Evolutionary conservation across 2,113 vertebrate genomes (phyloP), one percentile per base, ranked within the genome.

Genomic region (Myotis lucifugus): DNA sequence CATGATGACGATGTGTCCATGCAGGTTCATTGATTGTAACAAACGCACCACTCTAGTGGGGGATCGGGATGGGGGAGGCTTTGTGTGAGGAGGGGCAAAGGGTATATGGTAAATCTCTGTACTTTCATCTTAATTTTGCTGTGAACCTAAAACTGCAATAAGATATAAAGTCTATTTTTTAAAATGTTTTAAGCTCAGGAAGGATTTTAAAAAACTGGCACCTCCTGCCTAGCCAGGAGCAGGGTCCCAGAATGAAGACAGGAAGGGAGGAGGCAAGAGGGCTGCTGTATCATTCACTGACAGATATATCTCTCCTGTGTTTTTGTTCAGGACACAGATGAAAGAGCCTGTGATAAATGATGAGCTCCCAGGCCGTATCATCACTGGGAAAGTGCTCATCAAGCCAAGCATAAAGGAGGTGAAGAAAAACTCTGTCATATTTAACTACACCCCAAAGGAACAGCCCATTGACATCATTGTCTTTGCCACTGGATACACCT

Each of bases 401-500:
- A 99, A 98, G 94, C 96, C 99, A 0, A 95, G 98, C 0, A 72
- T 99, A 86, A 98, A 97, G 94, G 97, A 97, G 48, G 99, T 99
- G 95, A 98, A 93, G 70, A 98, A 98, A 32, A 98, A 98, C 0
- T 98, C 98, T 0, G 98, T 99, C 11, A 17, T 98, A 1, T 99
- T 99, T 97, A 98, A 98, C 77, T 98, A 98, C 32, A 98, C 93
- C 37, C 95, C 98, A 0, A 93, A 97, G 40, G 99, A 99, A 97
- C 98, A 99, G 48, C 97, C 99, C 54, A 85, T 99, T 0, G 98
- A 99, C 46, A 92, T 98, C 0, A 96, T 99, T 0, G 94, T 99
- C 64, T 99, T 99, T 95, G 99, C 99, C 97, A 99, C 99, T 0
- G 99, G 99, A 69, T 99, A 99, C 86, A 92, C 82, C 0, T 14